These are phyloP conservation scores for Pachyuromys duprasi DNA, from an alignment of 2,797 vertebrate species.

Conservation along the genomic window DNA sequence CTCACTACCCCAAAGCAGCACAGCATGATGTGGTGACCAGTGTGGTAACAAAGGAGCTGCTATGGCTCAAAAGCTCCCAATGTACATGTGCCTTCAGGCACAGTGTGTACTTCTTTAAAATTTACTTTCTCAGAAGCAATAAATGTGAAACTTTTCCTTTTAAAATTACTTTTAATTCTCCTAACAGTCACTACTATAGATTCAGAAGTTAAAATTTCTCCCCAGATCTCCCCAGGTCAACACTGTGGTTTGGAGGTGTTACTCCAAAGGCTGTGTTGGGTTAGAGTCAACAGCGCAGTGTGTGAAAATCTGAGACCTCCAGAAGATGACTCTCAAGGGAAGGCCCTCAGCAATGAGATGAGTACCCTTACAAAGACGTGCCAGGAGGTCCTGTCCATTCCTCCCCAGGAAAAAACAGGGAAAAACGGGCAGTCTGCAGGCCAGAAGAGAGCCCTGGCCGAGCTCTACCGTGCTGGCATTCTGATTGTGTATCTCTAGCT, in stretches of 20 bases:
- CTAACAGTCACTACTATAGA: not conserved
- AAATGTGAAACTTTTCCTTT: conserved; percentile 20
- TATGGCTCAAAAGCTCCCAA: not conserved
- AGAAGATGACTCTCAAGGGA: not conserved
- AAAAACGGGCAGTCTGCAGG: not conserved
- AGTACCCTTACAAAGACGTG: not conserved
- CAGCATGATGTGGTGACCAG: not conserved
- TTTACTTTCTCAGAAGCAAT: conserved; percentile 45
- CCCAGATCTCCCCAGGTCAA: not conserved
- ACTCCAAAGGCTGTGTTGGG: not conserved
- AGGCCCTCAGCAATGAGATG: not conserved
- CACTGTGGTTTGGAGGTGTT: not conserved
- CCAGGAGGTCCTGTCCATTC: not conserved
- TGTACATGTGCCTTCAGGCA: not conserved
- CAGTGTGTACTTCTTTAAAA: conserved; percentile 18
- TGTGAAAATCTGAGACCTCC: not conserved
- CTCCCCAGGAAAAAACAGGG: not conserved
- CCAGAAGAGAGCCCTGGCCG: not conserved
- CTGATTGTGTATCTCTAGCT: not conserved
- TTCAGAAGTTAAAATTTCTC: conserved; percentile 17
- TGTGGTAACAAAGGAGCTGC: not conserved
- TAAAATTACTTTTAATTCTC: not conserved
- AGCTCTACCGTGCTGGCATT: not conserved
- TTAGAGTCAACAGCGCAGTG: not conserved
- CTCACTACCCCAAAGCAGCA: not conserved